These are phyloP conservation scores for Tenebrio molitor DNA, from an alignment of 1,140 invertebrate genomes.

Conservation along the genomic window DNA sequence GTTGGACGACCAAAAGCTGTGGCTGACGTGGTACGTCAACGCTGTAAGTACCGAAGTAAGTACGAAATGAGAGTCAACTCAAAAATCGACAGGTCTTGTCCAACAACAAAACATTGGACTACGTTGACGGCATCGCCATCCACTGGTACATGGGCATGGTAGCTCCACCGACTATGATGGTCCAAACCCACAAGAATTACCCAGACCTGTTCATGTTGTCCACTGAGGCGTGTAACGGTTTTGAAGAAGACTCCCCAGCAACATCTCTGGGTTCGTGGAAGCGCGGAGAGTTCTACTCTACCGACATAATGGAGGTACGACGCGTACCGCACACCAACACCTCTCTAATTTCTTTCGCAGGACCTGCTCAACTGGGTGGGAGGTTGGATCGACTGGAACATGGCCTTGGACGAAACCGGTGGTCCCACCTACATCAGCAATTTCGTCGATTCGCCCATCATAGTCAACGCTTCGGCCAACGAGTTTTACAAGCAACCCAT, in stretches of 20 bases:
- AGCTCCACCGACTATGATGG: slow-evolving; percentile 69
- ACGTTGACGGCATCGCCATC: slow-evolving; percentile 82
- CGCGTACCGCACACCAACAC: too few species aligned
- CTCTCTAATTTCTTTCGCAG: slow-evolving; percentile 72
- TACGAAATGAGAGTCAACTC: too few species aligned
- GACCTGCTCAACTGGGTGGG: slow-evolving; percentile 71
- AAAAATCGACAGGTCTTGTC: slow-evolving; percentile 59
- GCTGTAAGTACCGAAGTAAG: slow-evolving; percentile 60
- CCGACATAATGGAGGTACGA: slow-evolving; percentile 78
- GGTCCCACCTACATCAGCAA: slow-evolving; percentile 79
- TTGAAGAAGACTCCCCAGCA: neutral
- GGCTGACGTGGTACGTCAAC: slow-evolving; percentile 75
- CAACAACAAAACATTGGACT: slow-evolving; percentile 66
- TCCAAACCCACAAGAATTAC: slow-evolving; percentile 70
- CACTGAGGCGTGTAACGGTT: slow-evolving; percentile 78
- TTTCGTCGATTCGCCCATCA: slow-evolving; percentile 76
- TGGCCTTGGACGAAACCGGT: slow-evolving; percentile 75
- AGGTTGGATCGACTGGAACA: slow-evolving; percentile 85
- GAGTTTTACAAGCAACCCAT: slow-evolving; percentile 81
- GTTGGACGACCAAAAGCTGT: slow-evolving; percentile 79
- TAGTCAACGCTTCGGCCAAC: slow-evolving; percentile 69
- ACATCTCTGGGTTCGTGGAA: slow-evolving; percentile 63
- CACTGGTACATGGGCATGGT: slow-evolving; percentile 83
- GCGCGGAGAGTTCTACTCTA: slow-evolving; percentile 77
- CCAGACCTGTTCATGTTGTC: slow-evolving; percentile 82